Conservation (phyloP, 2,113 vertebrate species). For the Pyrgilauda ruficollis region DNA sequence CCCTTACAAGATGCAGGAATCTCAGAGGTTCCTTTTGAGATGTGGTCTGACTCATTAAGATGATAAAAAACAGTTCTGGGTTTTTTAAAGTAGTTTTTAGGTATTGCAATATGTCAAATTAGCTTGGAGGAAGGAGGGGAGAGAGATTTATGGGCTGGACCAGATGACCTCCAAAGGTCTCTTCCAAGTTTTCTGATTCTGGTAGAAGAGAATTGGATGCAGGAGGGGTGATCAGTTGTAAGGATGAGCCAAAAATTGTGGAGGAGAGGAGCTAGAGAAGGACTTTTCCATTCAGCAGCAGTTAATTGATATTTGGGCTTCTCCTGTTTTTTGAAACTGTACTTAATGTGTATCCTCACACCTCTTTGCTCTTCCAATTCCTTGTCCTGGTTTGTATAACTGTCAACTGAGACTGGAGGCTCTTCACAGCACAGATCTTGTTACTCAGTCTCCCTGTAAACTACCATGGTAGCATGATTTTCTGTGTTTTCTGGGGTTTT, state of each 20-base stretch:
- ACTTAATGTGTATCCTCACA: background rate
- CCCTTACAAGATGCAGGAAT: background rate
- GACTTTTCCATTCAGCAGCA: background rate
- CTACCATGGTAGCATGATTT: background rate
- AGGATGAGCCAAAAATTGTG: background rate
- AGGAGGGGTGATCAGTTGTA: background rate
- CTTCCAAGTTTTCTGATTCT: background rate
- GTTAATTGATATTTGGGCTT: background rate
- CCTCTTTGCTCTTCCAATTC: background rate
- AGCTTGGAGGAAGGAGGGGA: rapidly evolving
- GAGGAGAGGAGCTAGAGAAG: background rate
- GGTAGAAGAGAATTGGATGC: background rate
- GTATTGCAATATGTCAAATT: background rate
- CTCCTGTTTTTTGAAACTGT: background rate
- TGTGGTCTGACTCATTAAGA: background rate
- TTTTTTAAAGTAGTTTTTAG: background rate
- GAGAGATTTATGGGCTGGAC: background rate
- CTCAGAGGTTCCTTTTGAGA: background rate
- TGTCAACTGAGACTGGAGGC: background rate
- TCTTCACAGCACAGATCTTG: background rate
- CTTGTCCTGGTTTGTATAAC: background rate
- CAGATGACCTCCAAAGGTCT: background rate
- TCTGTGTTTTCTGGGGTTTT: rapidly evolving
- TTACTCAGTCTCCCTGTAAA: background rate
- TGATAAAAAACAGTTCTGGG: background rate